These are phyloP conservation scores for Actias luna DNA, from an alignment of 2,888 invertebrate genomes.

Conservation along the genomic window DNA sequence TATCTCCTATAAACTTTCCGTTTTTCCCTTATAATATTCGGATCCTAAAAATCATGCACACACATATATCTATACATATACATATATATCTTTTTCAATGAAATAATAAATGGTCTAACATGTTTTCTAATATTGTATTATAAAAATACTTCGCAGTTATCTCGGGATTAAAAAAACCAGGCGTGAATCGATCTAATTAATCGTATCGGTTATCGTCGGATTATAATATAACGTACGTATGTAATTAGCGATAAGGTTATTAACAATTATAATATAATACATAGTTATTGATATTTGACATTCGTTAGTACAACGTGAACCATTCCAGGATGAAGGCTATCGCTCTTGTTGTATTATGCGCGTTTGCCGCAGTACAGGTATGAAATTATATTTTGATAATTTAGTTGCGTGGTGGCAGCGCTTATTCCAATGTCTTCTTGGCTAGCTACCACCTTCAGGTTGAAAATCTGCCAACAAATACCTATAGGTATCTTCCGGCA, in stretches of 20 bases:
- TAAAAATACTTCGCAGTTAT: slow-evolving; percentile 24
- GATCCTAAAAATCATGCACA: too few species aligned
- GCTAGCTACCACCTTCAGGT: too few species aligned
- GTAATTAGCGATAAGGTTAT: slow-evolving; percentile 17
- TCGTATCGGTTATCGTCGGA: slow-evolving; percentile 39
- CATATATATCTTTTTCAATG: too few species aligned
- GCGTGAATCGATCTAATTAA: slow-evolving; percentile 34
- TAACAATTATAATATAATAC: slow-evolving; percentile 21
- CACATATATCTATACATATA: too few species aligned
- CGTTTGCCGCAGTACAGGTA: slow-evolving; percentile 64
- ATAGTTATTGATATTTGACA: slow-evolving; percentile 29
- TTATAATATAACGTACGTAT: slow-evolving; percentile 41
- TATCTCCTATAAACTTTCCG: too few species aligned
- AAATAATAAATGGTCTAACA: not conserved
- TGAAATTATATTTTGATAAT: slow-evolving; percentile 10
- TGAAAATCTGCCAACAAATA: too few species aligned
- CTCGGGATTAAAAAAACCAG: slow-evolving; percentile 35
- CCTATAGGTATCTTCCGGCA: too few species aligned
- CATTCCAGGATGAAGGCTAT: slow-evolving; percentile 63
- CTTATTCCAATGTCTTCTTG: too few species aligned
- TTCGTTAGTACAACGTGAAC: slow-evolving; percentile 35
- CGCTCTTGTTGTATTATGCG: slow-evolving; percentile 56
- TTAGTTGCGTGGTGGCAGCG: too few species aligned
- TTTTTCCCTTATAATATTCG: too few species aligned
- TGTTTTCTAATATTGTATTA: not conserved